These are phyloP conservation scores for Latrodectus elegans DNA, from an alignment of 2,888 invertebrate species.

Conservation along the genomic window DNA sequence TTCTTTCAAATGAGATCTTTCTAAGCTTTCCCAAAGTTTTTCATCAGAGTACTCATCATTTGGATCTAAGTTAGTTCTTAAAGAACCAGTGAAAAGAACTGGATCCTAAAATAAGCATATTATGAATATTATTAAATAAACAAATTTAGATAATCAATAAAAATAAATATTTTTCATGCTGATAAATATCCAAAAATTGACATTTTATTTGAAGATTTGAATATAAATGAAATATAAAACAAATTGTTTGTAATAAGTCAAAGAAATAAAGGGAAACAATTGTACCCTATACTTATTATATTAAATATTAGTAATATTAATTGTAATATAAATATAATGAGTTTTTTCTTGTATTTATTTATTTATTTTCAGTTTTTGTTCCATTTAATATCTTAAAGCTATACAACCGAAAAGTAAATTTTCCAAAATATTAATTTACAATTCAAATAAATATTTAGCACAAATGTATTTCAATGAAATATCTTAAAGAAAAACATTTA, in stretches of 20 bases:
- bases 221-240: background rate
- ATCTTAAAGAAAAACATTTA: no score
- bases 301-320: no score
- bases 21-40: conserved; percentile 9
- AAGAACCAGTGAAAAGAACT: conserved; percentile 21
- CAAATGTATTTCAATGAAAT: no score
- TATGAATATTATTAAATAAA: background rate
- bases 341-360: no score
- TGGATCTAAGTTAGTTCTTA: conserved; percentile 26
- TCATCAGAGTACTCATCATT: conserved; percentile 18
- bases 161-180: background rate
- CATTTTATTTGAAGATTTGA: background rate
- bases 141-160: background rate
- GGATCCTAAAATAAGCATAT: conserved; percentile 6
- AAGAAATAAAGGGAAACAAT: background rate
- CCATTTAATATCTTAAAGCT: no score
- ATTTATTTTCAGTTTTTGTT: no score
- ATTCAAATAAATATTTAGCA: no score
- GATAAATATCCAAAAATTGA: background rate
- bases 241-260: background rate
- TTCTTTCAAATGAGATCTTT: conserved; percentile 13
- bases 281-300: no score
- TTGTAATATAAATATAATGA: no score
- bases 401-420: no score
- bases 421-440: no score